Conservation (phyloP, 2,888 invertebrate genomes). For the Eudasyphora cyanicolor region DNA sequence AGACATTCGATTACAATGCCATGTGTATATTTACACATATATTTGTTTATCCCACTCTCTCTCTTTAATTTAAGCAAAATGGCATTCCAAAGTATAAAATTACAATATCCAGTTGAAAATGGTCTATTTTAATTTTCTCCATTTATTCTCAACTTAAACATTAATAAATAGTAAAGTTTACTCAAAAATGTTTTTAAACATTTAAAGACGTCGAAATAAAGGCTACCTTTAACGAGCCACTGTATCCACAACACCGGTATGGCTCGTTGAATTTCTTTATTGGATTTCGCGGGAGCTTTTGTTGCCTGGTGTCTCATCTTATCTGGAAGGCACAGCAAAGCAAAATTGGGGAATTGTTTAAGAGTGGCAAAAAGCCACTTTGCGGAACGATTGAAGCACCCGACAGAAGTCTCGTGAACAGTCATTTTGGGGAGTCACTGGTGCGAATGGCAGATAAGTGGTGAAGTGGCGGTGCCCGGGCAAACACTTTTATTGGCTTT, state of each 20-base stretch:
- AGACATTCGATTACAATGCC: constrained; percentile 11
- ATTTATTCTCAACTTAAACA: too few species aligned
- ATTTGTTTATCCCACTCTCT: neutral
- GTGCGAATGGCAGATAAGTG: neutral
- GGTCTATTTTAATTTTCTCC: too few species aligned
- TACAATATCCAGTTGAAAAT: neutral
- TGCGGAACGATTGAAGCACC: neutral
- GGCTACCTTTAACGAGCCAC: neutral
- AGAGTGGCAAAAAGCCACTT: constrained; percentile 12
- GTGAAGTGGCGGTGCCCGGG: neutral
- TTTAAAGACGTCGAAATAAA: constrained; percentile 12
- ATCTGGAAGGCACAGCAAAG: neutral
- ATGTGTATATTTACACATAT: neutral
- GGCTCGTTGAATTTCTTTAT: neutral
- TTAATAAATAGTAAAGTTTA: too few species aligned
- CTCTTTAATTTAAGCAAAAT: neutral
- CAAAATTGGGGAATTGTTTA: constrained; percentile 7
- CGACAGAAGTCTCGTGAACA: neutral
- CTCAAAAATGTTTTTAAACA: too few species aligned
- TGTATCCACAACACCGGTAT: too few species aligned
- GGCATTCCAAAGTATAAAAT: neutral
- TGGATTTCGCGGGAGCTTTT: neutral
- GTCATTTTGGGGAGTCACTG: neutral
- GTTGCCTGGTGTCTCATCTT: neutral
- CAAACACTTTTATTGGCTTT: constrained; percentile 6